A percentile compares a stretch with the other conserved stretches of the same genome.
Evolutionary conservation across 1,140 invertebrate species (phyloP).

Genomic region (Ceratoteleas bidentatus): DNA sequence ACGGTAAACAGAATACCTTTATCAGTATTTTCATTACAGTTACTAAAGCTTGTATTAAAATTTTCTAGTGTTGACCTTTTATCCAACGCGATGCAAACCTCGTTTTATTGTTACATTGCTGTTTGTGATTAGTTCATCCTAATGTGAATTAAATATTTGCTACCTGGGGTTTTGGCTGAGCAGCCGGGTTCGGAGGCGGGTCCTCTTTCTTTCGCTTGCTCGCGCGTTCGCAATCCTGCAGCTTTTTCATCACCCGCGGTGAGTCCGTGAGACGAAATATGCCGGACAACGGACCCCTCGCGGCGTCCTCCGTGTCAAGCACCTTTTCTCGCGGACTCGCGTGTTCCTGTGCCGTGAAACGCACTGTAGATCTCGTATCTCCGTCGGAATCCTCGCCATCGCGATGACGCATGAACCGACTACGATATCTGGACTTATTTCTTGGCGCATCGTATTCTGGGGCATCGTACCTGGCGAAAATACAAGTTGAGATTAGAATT

Average conservation of each 20-base stretch:
- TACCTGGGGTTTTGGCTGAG: slow-evolving; percentile 81
- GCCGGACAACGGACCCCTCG: slow-evolving; percentile 92
- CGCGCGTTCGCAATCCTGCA: slow-evolving; percentile 89
- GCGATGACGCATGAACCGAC: slow-evolving; percentile 82
- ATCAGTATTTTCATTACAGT: too few relatives aligned
- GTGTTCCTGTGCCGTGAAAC: slow-evolving; percentile 74
- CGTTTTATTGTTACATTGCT: too few relatives aligned
- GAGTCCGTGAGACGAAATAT: slow-evolving; percentile 94
- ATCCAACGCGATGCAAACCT: too few relatives aligned
- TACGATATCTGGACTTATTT: slow-evolving; percentile 81
- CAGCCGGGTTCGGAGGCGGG: slow-evolving; percentile 81
- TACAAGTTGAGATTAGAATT: not conserved
- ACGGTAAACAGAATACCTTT: too few relatives aligned
- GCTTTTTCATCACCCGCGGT: slow-evolving; percentile 92
- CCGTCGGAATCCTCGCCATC: slow-evolving; percentile 81
- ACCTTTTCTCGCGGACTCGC: slow-evolving; percentile 86
- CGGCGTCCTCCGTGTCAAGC: slow-evolving; percentile 93
- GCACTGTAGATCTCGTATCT: slow-evolving; percentile 75
- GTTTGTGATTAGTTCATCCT: too few relatives aligned
- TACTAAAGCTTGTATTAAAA: too few relatives aligned
- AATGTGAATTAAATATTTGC: slow-evolving; percentile 5
- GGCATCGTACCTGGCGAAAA: slow-evolving; percentile 74
- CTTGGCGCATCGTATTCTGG: slow-evolving; percentile 78
- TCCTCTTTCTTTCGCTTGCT: slow-evolving; percentile 89
- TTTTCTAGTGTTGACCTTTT: too few relatives aligned